Evolutionary conservation across 2,797 vertebrate species (phyloP).

Genomic region (Tapera naevia): DNA sequence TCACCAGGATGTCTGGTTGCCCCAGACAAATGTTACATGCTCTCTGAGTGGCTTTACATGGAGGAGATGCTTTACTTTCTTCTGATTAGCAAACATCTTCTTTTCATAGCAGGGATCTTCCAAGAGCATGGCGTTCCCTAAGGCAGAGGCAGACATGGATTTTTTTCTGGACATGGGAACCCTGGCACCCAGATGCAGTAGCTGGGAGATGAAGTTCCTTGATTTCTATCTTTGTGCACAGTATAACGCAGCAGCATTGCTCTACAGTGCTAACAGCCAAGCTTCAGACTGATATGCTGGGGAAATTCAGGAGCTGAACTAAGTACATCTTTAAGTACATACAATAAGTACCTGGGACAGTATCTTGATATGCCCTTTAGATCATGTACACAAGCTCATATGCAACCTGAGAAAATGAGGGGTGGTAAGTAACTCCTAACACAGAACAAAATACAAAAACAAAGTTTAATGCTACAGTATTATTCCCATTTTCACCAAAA

Average conservation of each 20-base stretch:
- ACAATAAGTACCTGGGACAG: not conserved
- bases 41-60: not conserved
- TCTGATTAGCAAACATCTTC: not conserved
- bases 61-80: not conserved
- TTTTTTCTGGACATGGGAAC: not conserved
- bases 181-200: not conserved
- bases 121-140: not conserved
- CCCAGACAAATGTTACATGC: not conserved
- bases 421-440: not conserved
- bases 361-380: not conserved
- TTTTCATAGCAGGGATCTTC: not conserved
- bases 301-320: not conserved
- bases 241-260: not conserved
- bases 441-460: not conserved
- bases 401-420: not conserved
- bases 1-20: not conserved
- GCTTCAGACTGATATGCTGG: not conserved
- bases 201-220: not conserved
- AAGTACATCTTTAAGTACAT: not conserved
- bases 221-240: not conserved
- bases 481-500: constrained; percentile 20
- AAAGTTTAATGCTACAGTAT: not conserved
- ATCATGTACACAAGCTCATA: not conserved
- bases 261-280: not conserved
- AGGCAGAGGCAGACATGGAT: not conserved